Base-by-base conservation (phyloP, 2,797 vertebrate species). In the Meriones psammophilus region DNA sequence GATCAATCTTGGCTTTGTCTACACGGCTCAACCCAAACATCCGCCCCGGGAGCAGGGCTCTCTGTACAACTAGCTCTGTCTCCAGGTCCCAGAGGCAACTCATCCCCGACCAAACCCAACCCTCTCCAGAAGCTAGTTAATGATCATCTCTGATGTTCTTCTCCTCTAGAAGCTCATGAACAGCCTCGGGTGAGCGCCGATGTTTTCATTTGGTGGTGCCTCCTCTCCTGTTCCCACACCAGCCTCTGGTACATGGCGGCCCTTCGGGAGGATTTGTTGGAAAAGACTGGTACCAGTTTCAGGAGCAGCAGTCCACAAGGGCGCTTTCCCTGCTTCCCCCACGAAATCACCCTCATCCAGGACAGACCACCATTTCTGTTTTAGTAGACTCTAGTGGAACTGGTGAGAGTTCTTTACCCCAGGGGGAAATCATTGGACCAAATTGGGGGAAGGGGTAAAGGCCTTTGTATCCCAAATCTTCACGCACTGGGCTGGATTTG, bases 401-500 rank as follows among this genome's bases (percentile, higher is more conserved):
- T 9, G 1, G 54, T 62, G 88, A 91, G 81, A 79, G 84, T 46
- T 94, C 93, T 85, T 76, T 76, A 56, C 50, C 62, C 71, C 56
- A 88, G 17, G 39, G 92, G 88, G 79, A 94, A 92, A 54, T 58
- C 76, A 78, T 97, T 84, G 15, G 64, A 73, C 96, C 74, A 69
- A 17, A 81, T 10, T 56, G 28, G 74, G 80, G 58, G n/a, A 22
- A 28, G 80, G n/a, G 64, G 79, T 42, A 80, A 42, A 42, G 94
- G 39, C 54, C 46, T 96, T 96, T 97, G 87, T 71, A 79, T 86
- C 96, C 89, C 74, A 68, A 86, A 62, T 93, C 73, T 81, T 86
- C 91, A 33, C 0, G 17, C 66, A 78, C 20, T 56, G 60, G 87
- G 46, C 84, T 93, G 54, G 28, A 97, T 98, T 97, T 98, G 97